Conservation (phyloP, 2,797 vertebrate genomes). For the Channallabes apus region DNA sequence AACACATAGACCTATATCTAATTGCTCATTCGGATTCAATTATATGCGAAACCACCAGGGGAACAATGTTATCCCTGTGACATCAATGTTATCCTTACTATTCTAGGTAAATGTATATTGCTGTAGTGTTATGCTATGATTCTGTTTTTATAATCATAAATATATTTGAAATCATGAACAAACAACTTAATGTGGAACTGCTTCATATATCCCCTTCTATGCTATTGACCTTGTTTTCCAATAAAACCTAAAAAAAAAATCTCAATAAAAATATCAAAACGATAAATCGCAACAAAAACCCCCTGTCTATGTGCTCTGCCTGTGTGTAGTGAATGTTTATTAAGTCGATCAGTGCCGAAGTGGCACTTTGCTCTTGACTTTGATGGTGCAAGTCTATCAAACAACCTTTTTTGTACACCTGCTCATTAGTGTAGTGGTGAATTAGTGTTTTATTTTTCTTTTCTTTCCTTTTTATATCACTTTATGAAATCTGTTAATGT, state of each 20-base stretch:
- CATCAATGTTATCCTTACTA: constrained; percentile 73
- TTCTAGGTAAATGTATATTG: constrained; percentile 85
- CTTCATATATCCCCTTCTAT: constrained; percentile 81
- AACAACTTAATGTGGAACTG: constrained; percentile 83
- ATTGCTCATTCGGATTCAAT: constrained; percentile 55
- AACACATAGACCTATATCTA: constrained; percentile 66
- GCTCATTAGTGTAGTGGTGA: constrained; percentile 90
- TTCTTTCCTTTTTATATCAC: constrained; percentile 64
- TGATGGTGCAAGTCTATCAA: constrained; percentile 83
- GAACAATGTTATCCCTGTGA: constrained; percentile 71
- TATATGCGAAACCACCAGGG: constrained; percentile 48
- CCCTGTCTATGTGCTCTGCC: constrained; percentile 89
- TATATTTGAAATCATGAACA: constrained; percentile 74
- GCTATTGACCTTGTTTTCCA: constrained; percentile 66
- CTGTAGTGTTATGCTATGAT: constrained; percentile 84
- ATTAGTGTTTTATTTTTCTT: constrained; percentile 77
- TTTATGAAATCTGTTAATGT: constrained; percentile 78
- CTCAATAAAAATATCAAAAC: constrained; percentile 55
- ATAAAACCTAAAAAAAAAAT: constrained; percentile 37
- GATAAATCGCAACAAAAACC: constrained; percentile 43
- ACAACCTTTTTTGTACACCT: constrained; percentile 87
- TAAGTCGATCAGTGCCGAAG: constrained; percentile 76
- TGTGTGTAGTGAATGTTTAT: constrained; percentile 97
- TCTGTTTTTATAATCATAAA: constrained; percentile 66
- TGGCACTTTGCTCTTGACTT: constrained; percentile 83